These are phyloP conservation scores for Esperia sulphurella DNA, from an alignment of 2,888 invertebrate species.

Conservation along the genomic window DNA sequence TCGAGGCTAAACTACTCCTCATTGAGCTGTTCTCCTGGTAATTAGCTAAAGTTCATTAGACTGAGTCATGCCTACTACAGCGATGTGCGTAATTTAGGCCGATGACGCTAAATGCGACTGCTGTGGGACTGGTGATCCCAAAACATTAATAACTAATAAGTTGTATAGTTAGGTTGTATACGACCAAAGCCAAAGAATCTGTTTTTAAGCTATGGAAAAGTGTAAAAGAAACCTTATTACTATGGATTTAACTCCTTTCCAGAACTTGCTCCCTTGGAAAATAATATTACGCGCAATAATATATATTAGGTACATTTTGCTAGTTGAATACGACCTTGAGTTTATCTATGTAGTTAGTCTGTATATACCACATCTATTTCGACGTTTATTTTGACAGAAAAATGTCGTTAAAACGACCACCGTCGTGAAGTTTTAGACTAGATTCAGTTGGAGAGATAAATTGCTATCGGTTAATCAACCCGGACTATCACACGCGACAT, in stretches of 20 bases:
- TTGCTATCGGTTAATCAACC: constrained; percentile 65
- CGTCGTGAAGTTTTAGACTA: no score
- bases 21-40: constrained; percentile 7
- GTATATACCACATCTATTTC: neutral
- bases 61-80: constrained; percentile 3
- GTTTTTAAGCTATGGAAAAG: no score
- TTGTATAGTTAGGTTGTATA: constrained; percentile 11
- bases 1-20: constrained; percentile 16
- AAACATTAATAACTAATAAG: constrained; percentile 5
- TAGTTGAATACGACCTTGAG: no score
- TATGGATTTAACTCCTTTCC: no score
- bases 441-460: constrained; percentile 5
- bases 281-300: no score
- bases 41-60: constrained; percentile 6
- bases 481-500: constrained; percentile 45
- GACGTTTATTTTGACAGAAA: neutral
- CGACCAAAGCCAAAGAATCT: no score
- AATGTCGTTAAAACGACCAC: neutral
- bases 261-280: no score
- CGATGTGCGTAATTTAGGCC: constrained; percentile 5
- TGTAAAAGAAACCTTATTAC: constrained; percentile 7
- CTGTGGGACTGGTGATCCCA: constrained; percentile 7
- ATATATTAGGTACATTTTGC: no score
- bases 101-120: constrained; percentile 7
- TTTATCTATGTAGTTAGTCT: no score